These are phyloP conservation scores for Apis dorsata DNA, from an alignment of 1,140 invertebrate genomes.

Conservation along the genomic window DNA sequence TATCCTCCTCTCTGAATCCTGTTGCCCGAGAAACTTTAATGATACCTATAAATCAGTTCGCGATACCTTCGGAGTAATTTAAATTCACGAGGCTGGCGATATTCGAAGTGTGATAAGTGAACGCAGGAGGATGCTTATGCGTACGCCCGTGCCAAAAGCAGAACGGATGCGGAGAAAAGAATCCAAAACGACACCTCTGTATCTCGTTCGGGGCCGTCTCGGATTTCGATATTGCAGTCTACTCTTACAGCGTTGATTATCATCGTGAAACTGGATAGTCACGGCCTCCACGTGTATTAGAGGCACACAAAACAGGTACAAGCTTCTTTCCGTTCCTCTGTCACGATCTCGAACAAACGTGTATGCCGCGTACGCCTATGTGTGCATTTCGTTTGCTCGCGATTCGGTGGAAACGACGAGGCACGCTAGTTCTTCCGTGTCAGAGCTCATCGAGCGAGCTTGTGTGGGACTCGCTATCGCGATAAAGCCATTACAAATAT, in stretches of 20 bases:
- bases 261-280: slow-evolving; percentile 47
- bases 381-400: neutral
- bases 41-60: neutral
- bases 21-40: too few relatives aligned
- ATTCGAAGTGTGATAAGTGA: slow-evolving; percentile 18
- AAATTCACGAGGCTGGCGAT: slow-evolving; percentile 2
- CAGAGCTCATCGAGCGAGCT: neutral
- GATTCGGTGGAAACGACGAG: neutral
- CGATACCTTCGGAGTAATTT: neutral
- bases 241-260: slow-evolving; percentile 52
- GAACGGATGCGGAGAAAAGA: slow-evolving; percentile 41
- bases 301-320: slow-evolving; percentile 31
- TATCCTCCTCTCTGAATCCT: too few relatives aligned
- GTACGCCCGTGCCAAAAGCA: slow-evolving; percentile 16
- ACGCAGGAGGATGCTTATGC: slow-evolving; percentile 2
- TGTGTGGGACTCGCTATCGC: neutral
- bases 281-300: slow-evolving; percentile 25
- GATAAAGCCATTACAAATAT: neutral
- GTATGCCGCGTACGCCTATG: neutral
- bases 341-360: neutral
- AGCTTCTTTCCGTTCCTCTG: neutral
- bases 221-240: slow-evolving; percentile 50
- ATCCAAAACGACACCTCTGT: slow-evolving; percentile 43
- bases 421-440: neutral
- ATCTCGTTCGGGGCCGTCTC: slow-evolving; percentile 45